These are phyloP conservation scores for Gephyroberyx darwinii DNA, from an alignment of 2,797 vertebrate genomes.

Conservation along the genomic window DNA sequence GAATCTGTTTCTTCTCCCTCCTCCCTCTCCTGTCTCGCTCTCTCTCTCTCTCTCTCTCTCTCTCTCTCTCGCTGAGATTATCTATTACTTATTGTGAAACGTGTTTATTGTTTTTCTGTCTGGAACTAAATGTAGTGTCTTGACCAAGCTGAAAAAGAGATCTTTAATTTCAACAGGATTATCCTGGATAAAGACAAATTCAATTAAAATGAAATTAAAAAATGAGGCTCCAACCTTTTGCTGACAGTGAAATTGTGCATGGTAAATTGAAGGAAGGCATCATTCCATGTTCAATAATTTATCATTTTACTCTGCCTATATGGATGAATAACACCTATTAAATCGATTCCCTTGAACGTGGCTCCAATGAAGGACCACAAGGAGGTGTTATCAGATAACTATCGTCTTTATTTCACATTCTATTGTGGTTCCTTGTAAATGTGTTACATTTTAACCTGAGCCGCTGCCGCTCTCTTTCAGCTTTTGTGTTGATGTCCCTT, in stretches of 20 bases:
- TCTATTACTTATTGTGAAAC: not conserved
- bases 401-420: not conserved
- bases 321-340: not conserved
- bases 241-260: not conserved
- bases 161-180: too few relatives aligned
- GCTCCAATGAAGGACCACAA: not conserved
- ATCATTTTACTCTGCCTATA: not conserved
- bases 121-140: not conserved
- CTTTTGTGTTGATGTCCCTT: conserved; percentile 28
- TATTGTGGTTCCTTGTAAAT: not conserved
- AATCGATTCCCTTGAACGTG: not conserved
- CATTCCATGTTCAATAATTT: not conserved
- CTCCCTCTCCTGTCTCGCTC: too few relatives aligned
- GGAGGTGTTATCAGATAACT: too few relatives aligned
- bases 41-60: too few relatives aligned
- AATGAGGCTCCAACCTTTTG: not conserved
- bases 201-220: not conserved
- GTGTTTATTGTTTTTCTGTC: not conserved
- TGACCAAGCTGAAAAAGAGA: not conserved
- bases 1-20: too few relatives aligned
- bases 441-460: not conserved
- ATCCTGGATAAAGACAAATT: too few relatives aligned
- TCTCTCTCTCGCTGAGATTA: not conserved
- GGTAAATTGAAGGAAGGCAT: not conserved
- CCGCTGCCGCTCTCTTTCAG: conserved; percentile 11